Conservation (phyloP, 2,888 invertebrate genomes). For the Osedax fenrisi region DNA sequence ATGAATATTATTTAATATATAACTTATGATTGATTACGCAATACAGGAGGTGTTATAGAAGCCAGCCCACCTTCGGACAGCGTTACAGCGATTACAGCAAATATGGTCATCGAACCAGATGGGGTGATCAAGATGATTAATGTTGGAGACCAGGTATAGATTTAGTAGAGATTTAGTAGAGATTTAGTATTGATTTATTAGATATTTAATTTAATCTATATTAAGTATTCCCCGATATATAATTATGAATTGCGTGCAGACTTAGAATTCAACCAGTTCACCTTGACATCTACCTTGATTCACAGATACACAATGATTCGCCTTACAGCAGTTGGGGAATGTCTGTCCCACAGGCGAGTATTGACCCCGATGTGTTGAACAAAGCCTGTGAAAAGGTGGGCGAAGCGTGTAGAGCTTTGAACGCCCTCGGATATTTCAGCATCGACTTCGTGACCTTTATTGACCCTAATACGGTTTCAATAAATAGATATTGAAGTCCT, state of each 20-base stretch:
- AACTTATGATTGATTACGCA: no score
- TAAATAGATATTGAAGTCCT: no score
- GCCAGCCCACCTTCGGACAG: constrained; percentile 50
- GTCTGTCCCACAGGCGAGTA: constrained; percentile 49
- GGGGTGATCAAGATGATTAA: constrained; percentile 42
- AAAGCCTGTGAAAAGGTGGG: constrained; percentile 43
- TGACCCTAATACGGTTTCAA: constrained; percentile 44
- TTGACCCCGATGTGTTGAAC: constrained; percentile 46
- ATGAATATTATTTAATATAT: no score
- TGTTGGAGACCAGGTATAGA: constrained; percentile 45
- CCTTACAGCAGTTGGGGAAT: constrained; percentile 48
- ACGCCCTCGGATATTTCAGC: constrained; percentile 47
- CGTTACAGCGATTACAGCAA: constrained; percentile 47
- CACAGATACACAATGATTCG: constrained; percentile 48
- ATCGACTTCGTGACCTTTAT: constrained; percentile 51
- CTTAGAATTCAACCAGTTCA: no score
- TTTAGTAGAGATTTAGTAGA: no score
- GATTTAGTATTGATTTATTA: no score
- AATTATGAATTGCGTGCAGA: no score
- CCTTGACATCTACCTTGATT: no score
- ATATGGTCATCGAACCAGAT: constrained; percentile 48
- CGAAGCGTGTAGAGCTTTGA: constrained; percentile 46
- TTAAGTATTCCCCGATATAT: no score
- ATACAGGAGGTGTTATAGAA: constrained; percentile 50
- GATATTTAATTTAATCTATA: no score